Conservation (phyloP, 2,113 vertebrate species). For the Dendropsophus ebraccatus region DNA sequence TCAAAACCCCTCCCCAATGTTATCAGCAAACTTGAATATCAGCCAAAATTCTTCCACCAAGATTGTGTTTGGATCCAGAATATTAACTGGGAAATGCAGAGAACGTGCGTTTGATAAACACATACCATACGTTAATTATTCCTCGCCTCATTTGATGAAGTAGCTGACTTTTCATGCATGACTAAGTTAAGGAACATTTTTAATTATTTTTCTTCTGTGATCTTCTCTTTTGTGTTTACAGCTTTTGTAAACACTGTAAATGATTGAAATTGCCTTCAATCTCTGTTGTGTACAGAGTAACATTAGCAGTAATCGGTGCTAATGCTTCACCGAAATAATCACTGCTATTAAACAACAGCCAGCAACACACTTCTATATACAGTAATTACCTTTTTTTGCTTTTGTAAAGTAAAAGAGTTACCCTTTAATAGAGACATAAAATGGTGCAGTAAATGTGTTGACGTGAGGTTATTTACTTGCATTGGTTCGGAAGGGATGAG, state of each 20-base stretch:
- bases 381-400: background rate
- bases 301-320: conserved; percentile 38
- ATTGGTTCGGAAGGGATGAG: too few relatives aligned
- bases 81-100: background rate
- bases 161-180: conserved; percentile 17
- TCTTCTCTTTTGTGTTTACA: conserved; percentile 38
- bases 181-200: conserved; percentile 37
- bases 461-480: too few relatives aligned
- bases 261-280: conserved; percentile 50
- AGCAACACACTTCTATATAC: background rate
- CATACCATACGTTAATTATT: conserved; percentile 36
- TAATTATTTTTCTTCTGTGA: conserved; percentile 49
- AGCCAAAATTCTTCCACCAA: background rate
- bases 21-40: background rate
- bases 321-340: conserved; percentile 44
- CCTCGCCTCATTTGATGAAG: background rate
- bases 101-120: background rate
- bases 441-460: background rate
- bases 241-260: conserved; percentile 31
- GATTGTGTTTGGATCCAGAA: background rate
- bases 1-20: background rate
- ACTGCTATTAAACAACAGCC: conserved; percentile 32
- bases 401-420: background rate
- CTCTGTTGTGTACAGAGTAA: background rate
- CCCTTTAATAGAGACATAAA: background rate